These are phyloP conservation scores for Pseudomugil tenellus DNA, from an alignment of 2,797 vertebrate genomes.

Conservation along the genomic window DNA sequence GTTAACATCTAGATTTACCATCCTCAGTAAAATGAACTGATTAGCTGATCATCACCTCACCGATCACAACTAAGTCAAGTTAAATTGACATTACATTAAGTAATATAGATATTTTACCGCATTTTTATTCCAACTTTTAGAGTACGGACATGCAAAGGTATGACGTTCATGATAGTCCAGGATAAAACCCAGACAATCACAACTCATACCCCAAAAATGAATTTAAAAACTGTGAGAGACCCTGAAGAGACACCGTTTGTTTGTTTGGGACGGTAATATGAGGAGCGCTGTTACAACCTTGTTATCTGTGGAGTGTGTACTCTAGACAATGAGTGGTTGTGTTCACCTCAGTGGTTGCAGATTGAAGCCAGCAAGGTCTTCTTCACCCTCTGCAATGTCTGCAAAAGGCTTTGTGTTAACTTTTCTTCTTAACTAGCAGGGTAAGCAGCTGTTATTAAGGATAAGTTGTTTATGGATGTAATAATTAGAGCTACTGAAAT, in stretches of 20 bases:
- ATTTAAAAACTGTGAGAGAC: not conserved
- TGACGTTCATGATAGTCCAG: too few relatives aligned
- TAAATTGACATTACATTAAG: too few relatives aligned
- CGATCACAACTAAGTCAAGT: too few relatives aligned
- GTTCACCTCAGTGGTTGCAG: slow-evolving; percentile 58
- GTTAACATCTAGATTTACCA: not conserved
- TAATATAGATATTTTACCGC: too few relatives aligned
- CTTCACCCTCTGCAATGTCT: slow-evolving; percentile 21
- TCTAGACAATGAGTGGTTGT: slow-evolving; percentile 61
- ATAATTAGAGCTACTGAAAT: not conserved
- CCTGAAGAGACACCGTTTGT: not conserved
- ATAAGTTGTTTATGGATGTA: slow-evolving; percentile 10
- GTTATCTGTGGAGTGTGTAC: slow-evolving; percentile 67
- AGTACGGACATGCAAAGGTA: too few relatives aligned
- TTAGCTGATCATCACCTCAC: too few relatives aligned
- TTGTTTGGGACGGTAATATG: slow-evolving; percentile 23
- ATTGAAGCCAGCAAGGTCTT: slow-evolving; percentile 34
- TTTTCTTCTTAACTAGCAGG: slow-evolving; percentile 48
- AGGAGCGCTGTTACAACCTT: slow-evolving; percentile 51
- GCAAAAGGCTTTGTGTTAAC: too few relatives aligned
- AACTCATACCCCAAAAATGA: not conserved
- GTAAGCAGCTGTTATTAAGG: not conserved
- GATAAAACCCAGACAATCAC: too few relatives aligned
- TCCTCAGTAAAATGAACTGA: too few relatives aligned
- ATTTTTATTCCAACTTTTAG: too few relatives aligned